Evolutionary conservation across 2,888 invertebrate genomes (phyloP).

Genomic region (Entomobrya proxima): DNA sequence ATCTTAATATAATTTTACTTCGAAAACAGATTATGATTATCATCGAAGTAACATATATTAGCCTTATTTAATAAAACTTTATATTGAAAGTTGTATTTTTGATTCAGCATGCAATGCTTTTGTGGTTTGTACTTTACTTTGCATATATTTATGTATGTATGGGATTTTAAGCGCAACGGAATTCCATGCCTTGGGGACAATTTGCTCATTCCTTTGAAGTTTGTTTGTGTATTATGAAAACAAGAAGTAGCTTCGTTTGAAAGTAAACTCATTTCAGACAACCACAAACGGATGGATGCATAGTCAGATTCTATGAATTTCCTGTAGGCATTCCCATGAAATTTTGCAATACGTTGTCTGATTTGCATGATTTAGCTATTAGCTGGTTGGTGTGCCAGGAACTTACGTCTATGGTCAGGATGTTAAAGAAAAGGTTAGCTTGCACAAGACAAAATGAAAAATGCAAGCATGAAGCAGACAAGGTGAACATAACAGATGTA

Average conservation of each 20-base stretch:
- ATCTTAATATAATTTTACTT: too few species aligned
- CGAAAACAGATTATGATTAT: too few species aligned
- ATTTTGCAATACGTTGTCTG: background rate
- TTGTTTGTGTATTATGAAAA: background rate
- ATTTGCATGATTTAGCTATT: too few species aligned
- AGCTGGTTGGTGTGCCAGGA: slow-evolving; percentile 19
- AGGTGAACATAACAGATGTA: too few species aligned
- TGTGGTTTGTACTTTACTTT: background rate
- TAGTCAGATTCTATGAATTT: slow-evolving; percentile 21
- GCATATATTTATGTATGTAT: background rate
- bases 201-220: background rate
- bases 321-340: background rate
- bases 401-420: too few species aligned
- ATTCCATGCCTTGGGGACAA: background rate
- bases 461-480: too few species aligned
- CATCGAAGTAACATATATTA: too few species aligned
- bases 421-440: too few species aligned
- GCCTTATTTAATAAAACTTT: too few species aligned
- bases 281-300: slow-evolving; percentile 30
- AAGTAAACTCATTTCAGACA: background rate
- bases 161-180: background rate
- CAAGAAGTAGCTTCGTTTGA: slow-evolving; percentile 8
- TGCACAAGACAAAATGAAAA: too few species aligned
- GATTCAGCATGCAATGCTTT: too few species aligned
- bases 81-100: too few species aligned